Base-by-base conservation (phyloP, 2,113 vertebrate genomes). In the Menura novaehollandiae region DNA sequence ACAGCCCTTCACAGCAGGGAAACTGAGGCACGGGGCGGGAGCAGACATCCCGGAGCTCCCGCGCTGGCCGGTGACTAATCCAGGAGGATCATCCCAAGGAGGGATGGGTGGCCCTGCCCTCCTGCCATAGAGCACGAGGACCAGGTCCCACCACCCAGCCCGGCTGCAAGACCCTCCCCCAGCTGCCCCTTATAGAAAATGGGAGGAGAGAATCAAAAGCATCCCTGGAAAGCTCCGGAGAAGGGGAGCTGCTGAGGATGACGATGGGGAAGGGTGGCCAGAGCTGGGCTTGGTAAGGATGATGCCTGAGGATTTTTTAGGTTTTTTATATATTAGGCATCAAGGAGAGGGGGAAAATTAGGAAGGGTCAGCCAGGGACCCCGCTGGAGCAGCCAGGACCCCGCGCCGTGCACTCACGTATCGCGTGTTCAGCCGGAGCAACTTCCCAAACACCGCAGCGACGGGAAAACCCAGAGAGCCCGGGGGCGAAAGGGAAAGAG, bases 331-430 rank as follows among this genome's bases (percentile, higher is more conserved):
- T n/a, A n/a, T n/a, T n/a, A n/a, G n/a, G n/a, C n/a, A n/a, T n/a
- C n/a, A n/a, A n/a, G 51, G 84, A 83, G 79, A 93, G 64, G 80
- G 84, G 81, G 76, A 87, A 95, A 93, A 97, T 96, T 47, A 82
- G 72, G 71, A 26, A 24, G 32, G 6, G 11, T 21, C 30, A 41
- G 49, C 15, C 35, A 5, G n/a, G 8, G 49, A 35, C 13, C 35
- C 35, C 24, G 3, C 28, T 0, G 35, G 44, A 52, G 64, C 64
- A 51, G 28, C 22, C 4, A 0, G 41, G 49, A 59, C 53, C 46
- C 60, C 7, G 1, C 2, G 0, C 18, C 7, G 0, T 0, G 30
- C 79, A 92, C 93, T 92, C 89, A 95, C 91, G 8, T 66, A 53
- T 47, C 6, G 12, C 43, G 10, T 13, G 53, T 47, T 43, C 59